Base-by-base conservation (phyloP, 2,888 invertebrate genomes). In the Cataglyphis albicans region DNA sequence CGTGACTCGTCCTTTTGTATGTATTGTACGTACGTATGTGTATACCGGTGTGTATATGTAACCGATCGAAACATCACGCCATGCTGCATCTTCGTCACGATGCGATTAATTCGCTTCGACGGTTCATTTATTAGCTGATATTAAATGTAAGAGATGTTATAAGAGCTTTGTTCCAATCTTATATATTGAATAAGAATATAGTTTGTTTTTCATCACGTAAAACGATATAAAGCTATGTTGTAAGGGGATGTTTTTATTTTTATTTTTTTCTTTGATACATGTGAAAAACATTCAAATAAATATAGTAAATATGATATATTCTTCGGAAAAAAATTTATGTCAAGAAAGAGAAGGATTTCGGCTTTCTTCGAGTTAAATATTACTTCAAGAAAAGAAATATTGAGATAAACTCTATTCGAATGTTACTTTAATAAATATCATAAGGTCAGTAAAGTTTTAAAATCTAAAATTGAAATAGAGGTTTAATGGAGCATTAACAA, bases 1-100 rank as follows among this genome's bases (percentile, higher is more conserved):
- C 65, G 82, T 81, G 78, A 81, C 82, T 82, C 82, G 64, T 81
- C 84, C 68, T 83, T 59, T 61, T 78, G 70, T 44, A 32, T 61
- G 10, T 32, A n/a, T 32, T 10, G 25, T 12, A 25, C 38, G 15
- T 55, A 38, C 18, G 12, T 15, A n/a, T n/a, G 12, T n/a, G 12
- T 48, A 48, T 70, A 59, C 21, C 61, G 18, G 48, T 48, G 52
- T 38, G 52, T 65, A 57, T 15, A 65, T 44, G 75, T 67, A 76
- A 75, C 59, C 29, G 74, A 65, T 52, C 65, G 75, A 41, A 32
- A 55, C 63, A 32, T 12, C 18, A 44, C 18, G 38, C 44, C 38
- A 48, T 67, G 75, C 57, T 76, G 81, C 57, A 29, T 65, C 63
- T 52, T 65, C 15, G 55, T 65, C 44, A 48, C 72, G 18, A 41